Percentiles rank a stretch among this genome's conserved stretches.
phyloP scores from a whole-genome alignment of 2,113 vertebrate genomes.

The Gallinago media region DNA sequence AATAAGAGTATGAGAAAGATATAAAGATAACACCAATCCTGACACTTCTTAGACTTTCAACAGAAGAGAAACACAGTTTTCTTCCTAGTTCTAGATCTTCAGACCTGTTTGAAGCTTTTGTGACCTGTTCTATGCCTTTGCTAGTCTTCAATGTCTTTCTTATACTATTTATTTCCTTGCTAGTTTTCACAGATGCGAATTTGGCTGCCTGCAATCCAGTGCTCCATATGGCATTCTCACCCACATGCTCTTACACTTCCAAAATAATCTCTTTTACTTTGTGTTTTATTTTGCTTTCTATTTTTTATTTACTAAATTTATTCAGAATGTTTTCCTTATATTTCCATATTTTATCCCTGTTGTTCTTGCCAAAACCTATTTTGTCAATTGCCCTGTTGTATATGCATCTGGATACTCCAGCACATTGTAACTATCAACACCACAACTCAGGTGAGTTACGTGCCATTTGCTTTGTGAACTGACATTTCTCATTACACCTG shows the following conservation, averaged over 20 bases:
- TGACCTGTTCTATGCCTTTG: neutral
- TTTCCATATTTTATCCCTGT: neutral
- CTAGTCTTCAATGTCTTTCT: neutral
- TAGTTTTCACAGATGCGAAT: neutral
- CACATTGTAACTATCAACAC: neutral
- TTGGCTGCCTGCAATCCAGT: neutral
- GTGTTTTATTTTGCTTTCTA: constrained; percentile 22
- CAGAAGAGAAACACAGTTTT: neutral
- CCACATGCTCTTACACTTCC: neutral
- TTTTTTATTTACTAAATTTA: constrained; percentile 1
- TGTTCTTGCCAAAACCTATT: neutral
- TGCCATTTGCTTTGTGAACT: neutral
- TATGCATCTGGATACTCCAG: neutral
- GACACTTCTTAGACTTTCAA: neutral
- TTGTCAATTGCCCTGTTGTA: neutral
- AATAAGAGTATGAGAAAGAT: neutral
- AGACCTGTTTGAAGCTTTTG: constrained; percentile 3
- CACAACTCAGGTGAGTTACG: neutral
- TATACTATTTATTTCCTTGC: constrained; percentile 24
- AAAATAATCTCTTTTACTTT: neutral
- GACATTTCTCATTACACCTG: neutral
- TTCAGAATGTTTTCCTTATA: neutral
- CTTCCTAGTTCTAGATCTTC: neutral
- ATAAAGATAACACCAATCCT: neutral
- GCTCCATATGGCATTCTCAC: constrained; percentile 6